phyloP scores from a whole-genome alignment of 2,888 invertebrate species.

The Agrotis clavis region DNA sequence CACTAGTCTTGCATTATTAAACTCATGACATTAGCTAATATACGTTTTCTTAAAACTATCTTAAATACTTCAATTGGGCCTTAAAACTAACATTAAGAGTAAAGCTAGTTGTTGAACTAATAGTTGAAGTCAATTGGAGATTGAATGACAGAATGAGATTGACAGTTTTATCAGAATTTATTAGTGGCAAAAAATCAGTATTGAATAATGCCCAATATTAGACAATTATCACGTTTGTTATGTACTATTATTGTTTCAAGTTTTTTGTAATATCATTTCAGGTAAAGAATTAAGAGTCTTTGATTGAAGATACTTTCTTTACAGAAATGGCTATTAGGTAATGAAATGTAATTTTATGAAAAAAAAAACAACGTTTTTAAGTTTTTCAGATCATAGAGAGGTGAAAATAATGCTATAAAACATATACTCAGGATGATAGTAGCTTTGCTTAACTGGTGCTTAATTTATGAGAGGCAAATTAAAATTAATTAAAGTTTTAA shows the following conservation, averaged over 20 bases:
- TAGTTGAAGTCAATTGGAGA: conserved; percentile 34
- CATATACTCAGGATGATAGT: neutral
- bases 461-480: neutral
- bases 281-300: neutral
- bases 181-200: conserved; percentile 57
- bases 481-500: conserved; percentile 8
- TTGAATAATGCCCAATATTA: conserved; percentile 17
- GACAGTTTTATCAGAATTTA: conserved; percentile 11
- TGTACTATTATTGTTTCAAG: neutral
- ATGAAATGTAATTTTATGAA: neutral
- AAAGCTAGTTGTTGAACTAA: conserved; percentile 41
- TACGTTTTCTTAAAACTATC: conserved; percentile 1
- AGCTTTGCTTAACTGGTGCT: neutral
- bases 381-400: neutral
- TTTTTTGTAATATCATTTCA: neutral
- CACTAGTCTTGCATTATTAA: conserved; percentile 39
- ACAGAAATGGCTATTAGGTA: neutral
- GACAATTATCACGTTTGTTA: conserved; percentile 4
- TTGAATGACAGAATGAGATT: conserved; percentile 19
- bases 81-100: conserved; percentile 54
- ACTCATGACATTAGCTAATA: conserved; percentile 17
- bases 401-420: neutral
- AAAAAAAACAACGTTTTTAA: conserved; percentile 10
- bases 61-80: conserved; percentile 49
- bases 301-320: conserved; percentile 6